Conservation (phyloP, 2,797 vertebrate genomes). For the Myioborus melanocephalus region DNA sequence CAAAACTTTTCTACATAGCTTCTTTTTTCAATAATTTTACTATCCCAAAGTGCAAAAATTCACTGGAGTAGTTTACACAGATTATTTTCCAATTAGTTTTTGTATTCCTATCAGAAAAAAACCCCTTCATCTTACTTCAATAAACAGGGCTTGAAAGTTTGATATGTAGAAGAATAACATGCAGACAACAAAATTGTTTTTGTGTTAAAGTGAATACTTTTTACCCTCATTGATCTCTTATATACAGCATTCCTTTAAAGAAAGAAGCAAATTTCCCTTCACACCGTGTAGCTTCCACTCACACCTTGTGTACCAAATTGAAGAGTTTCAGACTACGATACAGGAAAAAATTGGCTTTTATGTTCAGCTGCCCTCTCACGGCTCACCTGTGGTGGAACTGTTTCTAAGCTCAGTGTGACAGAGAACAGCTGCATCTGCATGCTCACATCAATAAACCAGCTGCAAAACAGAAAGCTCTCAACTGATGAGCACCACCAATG, state of each 20-base stretch:
- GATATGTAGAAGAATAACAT: not conserved
- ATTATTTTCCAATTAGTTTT: not conserved
- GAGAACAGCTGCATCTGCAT: constrained; percentile 8
- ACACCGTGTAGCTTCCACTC: not conserved
- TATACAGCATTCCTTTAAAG: not conserved
- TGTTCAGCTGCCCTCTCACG: not conserved
- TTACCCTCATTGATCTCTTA: not conserved
- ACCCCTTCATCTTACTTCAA: not conserved
- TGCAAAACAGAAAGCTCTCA: not conserved
- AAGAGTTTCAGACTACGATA: not conserved
- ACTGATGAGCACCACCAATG: not conserved
- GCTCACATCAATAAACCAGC: not conserved
- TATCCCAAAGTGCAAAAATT: not conserved
- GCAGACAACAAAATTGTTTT: not conserved
- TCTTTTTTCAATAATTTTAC: not conserved
- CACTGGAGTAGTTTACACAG: not conserved
- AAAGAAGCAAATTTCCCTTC: not conserved
- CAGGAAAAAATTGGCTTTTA: not conserved
- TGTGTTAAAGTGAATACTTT: not conserved
- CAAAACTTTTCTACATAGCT: not conserved
- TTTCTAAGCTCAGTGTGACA: not conserved
- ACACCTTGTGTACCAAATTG: not conserved
- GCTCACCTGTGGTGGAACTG: constrained; percentile 15
- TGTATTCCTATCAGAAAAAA: not conserved
- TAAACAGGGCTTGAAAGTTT: not conserved